phyloP scores from a whole-genome alignment of 2,113 vertebrate species.

The Fulmarus glacialis region DNA sequence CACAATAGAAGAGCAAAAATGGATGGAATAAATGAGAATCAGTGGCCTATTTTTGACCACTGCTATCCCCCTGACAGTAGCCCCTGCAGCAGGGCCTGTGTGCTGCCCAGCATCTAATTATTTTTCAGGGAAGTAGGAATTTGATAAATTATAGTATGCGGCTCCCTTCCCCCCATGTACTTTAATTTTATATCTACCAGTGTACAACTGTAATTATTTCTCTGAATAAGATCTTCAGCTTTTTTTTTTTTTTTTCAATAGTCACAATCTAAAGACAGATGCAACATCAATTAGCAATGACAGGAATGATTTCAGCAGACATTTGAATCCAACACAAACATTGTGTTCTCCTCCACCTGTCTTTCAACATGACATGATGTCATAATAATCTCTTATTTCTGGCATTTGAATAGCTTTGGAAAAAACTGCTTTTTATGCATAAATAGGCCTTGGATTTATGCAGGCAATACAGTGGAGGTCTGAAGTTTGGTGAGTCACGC shows the following conservation, averaged over 20 bases:
- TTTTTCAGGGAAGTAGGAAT: slow-evolving; percentile 1
- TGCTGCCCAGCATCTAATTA: slow-evolving; percentile 31
- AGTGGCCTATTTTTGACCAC: slow-evolving; percentile 23
- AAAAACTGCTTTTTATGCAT: slow-evolving; percentile 21
- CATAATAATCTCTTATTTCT: slow-evolving; percentile 60
- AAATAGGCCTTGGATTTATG: slow-evolving; percentile 10
- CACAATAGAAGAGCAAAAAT: slow-evolving; percentile 35
- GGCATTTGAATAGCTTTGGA: slow-evolving; percentile 43
- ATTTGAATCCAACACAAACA: slow-evolving; percentile 62
- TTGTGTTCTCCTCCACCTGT: slow-evolving; percentile 58
- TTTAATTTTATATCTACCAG: slow-evolving; percentile 41
- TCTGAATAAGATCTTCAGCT: slow-evolving; percentile 49
- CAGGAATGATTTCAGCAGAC: slow-evolving; percentile 57
- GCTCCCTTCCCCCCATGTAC: slow-evolving; percentile 32
- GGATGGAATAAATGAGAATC: slow-evolving; percentile 41
- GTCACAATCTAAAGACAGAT: slow-evolving; percentile 58
- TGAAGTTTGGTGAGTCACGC: not conserved
- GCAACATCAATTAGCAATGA: slow-evolving; percentile 62
- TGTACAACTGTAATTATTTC: slow-evolving; percentile 63
- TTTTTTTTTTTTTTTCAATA: not conserved
- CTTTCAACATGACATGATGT: slow-evolving; percentile 65
- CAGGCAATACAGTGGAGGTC: not conserved
- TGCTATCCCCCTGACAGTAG: slow-evolving; percentile 42
- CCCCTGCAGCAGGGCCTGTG: not conserved
- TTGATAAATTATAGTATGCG: slow-evolving; percentile 52